Percentiles rank a stretch among this genome's conserved stretches.
Evolutionary conservation across 2,888 invertebrate genomes (phyloP).

Genomic region (Temnothorax unifasciatus): DNA sequence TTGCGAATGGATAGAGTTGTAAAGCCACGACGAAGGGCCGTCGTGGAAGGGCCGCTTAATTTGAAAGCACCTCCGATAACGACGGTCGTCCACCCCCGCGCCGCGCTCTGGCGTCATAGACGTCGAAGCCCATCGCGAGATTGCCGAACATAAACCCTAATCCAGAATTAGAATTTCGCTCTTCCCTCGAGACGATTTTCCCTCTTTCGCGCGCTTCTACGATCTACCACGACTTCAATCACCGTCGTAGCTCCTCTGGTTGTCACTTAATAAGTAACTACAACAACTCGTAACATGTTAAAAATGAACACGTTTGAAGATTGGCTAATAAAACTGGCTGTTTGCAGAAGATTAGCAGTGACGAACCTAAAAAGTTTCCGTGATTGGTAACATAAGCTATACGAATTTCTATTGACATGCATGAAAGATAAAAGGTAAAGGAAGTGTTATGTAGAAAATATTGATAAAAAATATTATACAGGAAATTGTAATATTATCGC

Average conservation of each 20-base stretch:
- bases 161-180: slow-evolving; percentile 80
- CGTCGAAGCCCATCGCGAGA: slow-evolving; percentile 74
- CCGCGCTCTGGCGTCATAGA: slow-evolving; percentile 53
- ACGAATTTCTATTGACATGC: not conserved
- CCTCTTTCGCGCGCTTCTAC: not conserved
- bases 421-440: not conserved
- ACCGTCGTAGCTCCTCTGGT: not conserved
- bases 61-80: slow-evolving; percentile 80
- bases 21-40: slow-evolving; percentile 68
- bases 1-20: slow-evolving; percentile 65
- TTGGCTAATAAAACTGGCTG: slow-evolving; percentile 27
- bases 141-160: slow-evolving; percentile 79
- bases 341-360: slow-evolving; percentile 5
- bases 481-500: slow-evolving; percentile 5
- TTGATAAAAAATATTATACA: not conserved
- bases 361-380: slow-evolving; percentile 14
- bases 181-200: slow-evolving; percentile 44
- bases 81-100: slow-evolving; percentile 70
- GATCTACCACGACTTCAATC: slow-evolving; percentile 25
- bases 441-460: not conserved
- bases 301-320: slow-evolving; percentile 48
- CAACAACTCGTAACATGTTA: slow-evolving; percentile 52
- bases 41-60: slow-evolving; percentile 77
- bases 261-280: slow-evolving; percentile 43
- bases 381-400: slow-evolving; percentile 24